Evolutionary conservation across 2,797 vertebrate genomes (phyloP).

Genomic region (Lagocephalus sceleratus): DNA sequence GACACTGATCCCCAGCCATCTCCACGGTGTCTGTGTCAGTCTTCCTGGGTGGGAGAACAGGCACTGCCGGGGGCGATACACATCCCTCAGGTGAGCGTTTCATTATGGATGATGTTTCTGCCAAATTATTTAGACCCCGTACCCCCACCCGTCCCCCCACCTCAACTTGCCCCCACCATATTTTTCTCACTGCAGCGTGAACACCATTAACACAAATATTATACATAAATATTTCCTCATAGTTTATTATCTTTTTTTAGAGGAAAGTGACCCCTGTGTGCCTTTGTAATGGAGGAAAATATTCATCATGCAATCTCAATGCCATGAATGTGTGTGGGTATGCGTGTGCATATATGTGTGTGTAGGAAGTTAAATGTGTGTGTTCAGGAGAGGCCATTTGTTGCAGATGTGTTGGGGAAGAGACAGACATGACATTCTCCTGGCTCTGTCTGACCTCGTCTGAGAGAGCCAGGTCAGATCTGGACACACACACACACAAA

Average conservation of each 20-base stretch:
- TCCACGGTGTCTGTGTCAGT: constrained; percentile 37
- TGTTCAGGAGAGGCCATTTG: constrained; percentile 41
- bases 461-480: constrained; percentile 42
- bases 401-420: constrained; percentile 52
- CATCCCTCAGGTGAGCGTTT: constrained; percentile 80
- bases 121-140: constrained; percentile 81
- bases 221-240: constrained; percentile 9
- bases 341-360: constrained; percentile 18
- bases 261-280: constrained; percentile 18
- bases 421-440: constrained; percentile 55
- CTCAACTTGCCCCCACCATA: constrained; percentile 12
- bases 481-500: constrained; percentile 2
- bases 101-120: constrained; percentile 84
- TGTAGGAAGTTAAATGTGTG: constrained; percentile 4
- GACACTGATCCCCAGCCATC: constrained; percentile 37
- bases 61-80: constrained; percentile 79
- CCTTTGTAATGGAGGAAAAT: constrained; percentile 34
- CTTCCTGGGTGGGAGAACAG: constrained; percentile 65
- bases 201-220: constrained; percentile 45
- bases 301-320: constrained; percentile 25
- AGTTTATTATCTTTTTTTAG: constrained; percentile 54
- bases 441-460: constrained; percentile 61
- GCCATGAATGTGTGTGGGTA: constrained; percentile 15
- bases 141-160: constrained; percentile 33
- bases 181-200: constrained; percentile 31